Base-by-base conservation (phyloP, 2,113 vertebrate genomes). In the Dendropsophus ebraccatus region DNA sequence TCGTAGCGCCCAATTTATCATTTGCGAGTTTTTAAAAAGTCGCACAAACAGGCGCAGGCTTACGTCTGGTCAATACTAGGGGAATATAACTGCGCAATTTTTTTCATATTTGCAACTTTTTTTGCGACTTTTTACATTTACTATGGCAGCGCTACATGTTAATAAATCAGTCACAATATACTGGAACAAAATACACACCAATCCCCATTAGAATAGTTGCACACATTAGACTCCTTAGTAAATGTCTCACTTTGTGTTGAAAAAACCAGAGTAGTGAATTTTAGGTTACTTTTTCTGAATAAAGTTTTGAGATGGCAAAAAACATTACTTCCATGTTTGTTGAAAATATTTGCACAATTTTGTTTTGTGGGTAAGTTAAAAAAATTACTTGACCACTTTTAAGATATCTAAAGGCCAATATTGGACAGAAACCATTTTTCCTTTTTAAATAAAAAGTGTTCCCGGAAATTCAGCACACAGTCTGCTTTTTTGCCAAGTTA, bases 351-450 rank as follows among this genome's bases (percentile, higher is more conserved):
- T 80, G 35, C 54, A 80, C 54, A 60, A 23, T 80, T 80, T 62
- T 45, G 76, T 78, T 32, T 54, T 60, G 77, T 62, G 69, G 80
- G 72, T 88, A 80, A 87, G 88, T 73, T 83, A 85, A 87, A 83
- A 47, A 86, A 79, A 9, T 37, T 90, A 88, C 81, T 87, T 88
- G 80, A 88, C 91, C 89, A 84, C n/a, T 50, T 49, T 25, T 3
- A n/a, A 67, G 60, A 81, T 67, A 47, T 28, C 25, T 30, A 41
- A n/a, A 80, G 21, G 54, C 76, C 54, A 25, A 25, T 25, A 41
- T 58, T 80, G 54, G 77, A 60, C 77, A 41, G 54, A 41, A 80
- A 62, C 25, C 23, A 21, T 25, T 37, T 62, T 80, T 80, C 23
- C 54, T 54, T 12, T 41, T 62, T 54, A 45, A 23, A 41, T 41